Percentiles rank a stretch among this genome's conserved stretches.
Conservation (phyloP, 1,140 invertebrate species). For the Ridgeia piscesae region DNA sequence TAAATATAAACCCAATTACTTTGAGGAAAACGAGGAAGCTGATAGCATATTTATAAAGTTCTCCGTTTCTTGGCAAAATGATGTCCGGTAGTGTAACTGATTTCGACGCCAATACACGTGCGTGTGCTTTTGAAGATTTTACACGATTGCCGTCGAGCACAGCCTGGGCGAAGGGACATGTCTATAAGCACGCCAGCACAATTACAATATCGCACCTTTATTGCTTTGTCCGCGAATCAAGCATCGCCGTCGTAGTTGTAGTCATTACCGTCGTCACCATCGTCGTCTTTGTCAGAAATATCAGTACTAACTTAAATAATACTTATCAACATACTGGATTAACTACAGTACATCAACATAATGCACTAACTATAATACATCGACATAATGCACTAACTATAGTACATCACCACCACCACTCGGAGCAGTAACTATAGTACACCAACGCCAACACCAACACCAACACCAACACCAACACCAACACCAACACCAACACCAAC, state of each 20-base stretch:
- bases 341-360: neutral
- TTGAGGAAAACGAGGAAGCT: neutral
- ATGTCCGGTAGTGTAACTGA: neutral
- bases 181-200: neutral
- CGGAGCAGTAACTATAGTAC: neutral
- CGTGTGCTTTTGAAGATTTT: neutral
- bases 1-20: neutral
- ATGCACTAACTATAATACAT: neutral
- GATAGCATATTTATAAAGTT: neutral
- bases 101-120: neutral
- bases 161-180: neutral
- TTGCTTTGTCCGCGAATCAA: neutral
- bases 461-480: neutral
- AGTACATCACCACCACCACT: neutral
- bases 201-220: neutral
- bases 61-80: neutral
- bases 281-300: neutral
- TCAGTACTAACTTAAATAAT: neutral
- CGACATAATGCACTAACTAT: no score
- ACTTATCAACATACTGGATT: no score
- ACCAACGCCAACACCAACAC: neutral
- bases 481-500: neutral
- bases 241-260: neutral
- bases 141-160: neutral
- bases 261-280: neutral